phyloP scores from a whole-genome alignment of 2,888 invertebrate species.

The Rhingia rostrata region DNA sequence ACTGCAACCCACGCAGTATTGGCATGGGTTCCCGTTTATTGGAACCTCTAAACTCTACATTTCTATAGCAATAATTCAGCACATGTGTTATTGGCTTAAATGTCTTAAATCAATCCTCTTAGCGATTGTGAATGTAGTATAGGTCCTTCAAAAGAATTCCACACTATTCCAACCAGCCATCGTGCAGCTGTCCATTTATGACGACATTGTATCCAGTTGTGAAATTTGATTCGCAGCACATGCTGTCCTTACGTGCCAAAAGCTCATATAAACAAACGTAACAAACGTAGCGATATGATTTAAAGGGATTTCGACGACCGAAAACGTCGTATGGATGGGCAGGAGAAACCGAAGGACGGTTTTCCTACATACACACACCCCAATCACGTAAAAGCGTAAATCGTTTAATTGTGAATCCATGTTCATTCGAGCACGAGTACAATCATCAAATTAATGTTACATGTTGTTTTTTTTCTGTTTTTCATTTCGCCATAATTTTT shows the following conservation, averaged over 20 bases:
- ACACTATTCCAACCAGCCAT: not conserved
- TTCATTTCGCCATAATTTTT: conserved; percentile 30
- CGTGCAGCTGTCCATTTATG: not conserved
- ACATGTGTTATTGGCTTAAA: too few relatives aligned
- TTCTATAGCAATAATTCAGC: too few relatives aligned
- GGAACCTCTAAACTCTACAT: too few relatives aligned
- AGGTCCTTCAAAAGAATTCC: not conserved
- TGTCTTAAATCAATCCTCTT: not conserved
- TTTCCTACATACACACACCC: not conserved
- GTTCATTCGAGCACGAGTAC: conserved; percentile 34
- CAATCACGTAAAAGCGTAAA: conserved; percentile 27
- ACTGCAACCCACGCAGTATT: too few relatives aligned
- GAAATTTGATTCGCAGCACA: conserved; percentile 18
- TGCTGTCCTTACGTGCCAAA: conserved; percentile 17
- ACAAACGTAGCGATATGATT: conserved; percentile 20
- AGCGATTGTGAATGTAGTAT: too few relatives aligned
- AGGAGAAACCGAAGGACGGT: too few relatives aligned
- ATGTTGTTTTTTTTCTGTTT: conserved; percentile 19
- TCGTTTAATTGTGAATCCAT: conserved; percentile 53
- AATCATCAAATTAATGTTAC: conserved; percentile 50
- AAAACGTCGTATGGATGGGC: too few relatives aligned
- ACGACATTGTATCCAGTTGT: conserved; percentile 4
- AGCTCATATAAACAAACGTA: not conserved
- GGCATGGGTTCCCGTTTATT: too few relatives aligned
- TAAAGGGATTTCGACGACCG: conserved; percentile 24